Percentiles rank a stretch among this genome's conserved stretches.
Conservation (phyloP, 2,113 vertebrate genomes). For the Hyaena hyaena region DNA sequence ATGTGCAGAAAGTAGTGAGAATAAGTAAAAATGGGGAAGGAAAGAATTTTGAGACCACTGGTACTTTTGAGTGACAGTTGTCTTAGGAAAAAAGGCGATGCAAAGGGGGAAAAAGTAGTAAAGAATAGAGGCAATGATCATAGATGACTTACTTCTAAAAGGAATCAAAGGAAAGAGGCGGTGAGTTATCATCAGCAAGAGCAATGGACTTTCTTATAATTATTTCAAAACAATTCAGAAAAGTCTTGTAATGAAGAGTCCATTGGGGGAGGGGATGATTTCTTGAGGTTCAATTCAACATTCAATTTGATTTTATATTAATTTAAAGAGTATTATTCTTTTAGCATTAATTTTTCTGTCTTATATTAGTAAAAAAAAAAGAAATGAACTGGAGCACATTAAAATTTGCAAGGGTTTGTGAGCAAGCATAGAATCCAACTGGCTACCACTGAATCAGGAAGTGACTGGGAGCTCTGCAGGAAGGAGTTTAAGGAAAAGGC, state of each 20-base stretch:
- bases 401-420: background rate
- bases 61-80: background rate
- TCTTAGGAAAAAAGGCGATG: background rate
- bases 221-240: conserved; percentile 14
- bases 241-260: background rate
- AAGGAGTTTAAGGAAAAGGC: background rate
- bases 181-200: background rate
- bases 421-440: background rate
- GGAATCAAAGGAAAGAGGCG: background rate
- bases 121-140: background rate
- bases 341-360: background rate
- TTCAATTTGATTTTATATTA: conserved; percentile 7
- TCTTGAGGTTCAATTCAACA: conserved; percentile 10
- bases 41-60: background rate
- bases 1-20: background rate
- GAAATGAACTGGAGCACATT: background rate
- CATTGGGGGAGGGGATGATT: background rate
- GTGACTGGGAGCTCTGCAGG: background rate
- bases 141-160: background rate
- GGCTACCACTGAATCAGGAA: background rate
- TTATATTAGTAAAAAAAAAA: background rate
- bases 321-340: background rate
- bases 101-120: background rate
- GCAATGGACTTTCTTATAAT: background rate
- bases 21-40: background rate